Conservation (phyloP, 2,888 invertebrate genomes). For the Tipula unca region DNA sequence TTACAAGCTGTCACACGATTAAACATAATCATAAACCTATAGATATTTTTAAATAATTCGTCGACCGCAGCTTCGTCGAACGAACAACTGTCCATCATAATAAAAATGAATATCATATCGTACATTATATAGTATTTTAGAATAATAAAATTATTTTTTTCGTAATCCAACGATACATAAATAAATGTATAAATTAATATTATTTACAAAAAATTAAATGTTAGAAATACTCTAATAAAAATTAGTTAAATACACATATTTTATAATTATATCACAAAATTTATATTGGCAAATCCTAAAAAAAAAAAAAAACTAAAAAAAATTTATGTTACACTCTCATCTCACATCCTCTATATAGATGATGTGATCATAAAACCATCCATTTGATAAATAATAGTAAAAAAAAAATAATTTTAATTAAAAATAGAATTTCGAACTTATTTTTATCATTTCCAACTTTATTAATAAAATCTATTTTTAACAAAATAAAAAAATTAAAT, state of each 20-base stretch:
- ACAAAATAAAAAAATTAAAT: not conserved
- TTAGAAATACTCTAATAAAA: not conserved
- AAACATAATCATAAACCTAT: not conserved
- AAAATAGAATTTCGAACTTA: not conserved
- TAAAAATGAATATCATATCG: not conserved
- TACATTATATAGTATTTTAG: not conserved
- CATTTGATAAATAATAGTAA: not conserved
- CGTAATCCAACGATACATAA: not conserved
- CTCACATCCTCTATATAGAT: not conserved
- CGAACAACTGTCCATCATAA: not conserved
- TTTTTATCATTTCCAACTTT: not conserved
- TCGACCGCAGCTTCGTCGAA: not conserved
- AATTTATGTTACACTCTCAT: not conserved
- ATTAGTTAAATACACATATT: not conserved
- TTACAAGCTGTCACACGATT: not conserved
- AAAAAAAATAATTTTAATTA: not conserved
- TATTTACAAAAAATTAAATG: not conserved
- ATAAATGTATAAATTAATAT: not conserved
- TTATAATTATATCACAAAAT: not conserved
- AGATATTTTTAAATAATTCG: not conserved
- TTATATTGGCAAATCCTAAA: not conserved
- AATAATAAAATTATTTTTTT: not conserved
- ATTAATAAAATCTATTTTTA: not conserved
- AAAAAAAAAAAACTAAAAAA: not conserved
- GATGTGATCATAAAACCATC: not conserved